Evolutionary conservation across 2,113 vertebrate species (phyloP).

Genomic region (Leucopsar rothschildi): DNA sequence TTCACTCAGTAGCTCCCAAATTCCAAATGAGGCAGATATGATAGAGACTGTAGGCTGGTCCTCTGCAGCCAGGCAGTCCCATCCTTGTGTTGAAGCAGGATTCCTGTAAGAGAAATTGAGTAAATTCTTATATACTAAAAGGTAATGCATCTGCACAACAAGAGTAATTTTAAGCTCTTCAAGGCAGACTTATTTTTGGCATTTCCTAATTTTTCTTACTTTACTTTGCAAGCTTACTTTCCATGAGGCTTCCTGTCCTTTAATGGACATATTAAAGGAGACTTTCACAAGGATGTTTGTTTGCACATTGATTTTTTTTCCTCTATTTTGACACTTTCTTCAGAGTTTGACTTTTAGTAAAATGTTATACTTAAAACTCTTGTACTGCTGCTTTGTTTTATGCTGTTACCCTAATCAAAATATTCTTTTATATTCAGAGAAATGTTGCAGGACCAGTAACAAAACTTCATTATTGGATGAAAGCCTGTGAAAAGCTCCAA

Average conservation of each 20-base stretch:
- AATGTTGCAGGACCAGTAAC: not conserved
- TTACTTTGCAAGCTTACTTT: not conserved
- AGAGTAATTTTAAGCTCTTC: not conserved
- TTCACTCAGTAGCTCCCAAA: not conserved
- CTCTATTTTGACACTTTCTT: not conserved
- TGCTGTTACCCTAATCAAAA: not conserved
- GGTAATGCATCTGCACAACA: not conserved
- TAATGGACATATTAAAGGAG: not conserved
- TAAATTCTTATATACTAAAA: not conserved
- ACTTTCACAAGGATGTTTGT: not conserved
- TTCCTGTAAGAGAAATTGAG: not conserved
- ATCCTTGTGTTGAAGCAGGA: not conserved
- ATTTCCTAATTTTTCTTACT: conserved; percentile 3
- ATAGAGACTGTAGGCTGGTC: not conserved
- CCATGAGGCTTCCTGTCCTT: not conserved
- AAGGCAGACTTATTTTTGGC: not conserved
- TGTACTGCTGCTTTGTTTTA: not conserved
- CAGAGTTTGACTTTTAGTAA: not conserved
- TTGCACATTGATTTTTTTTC: not conserved
- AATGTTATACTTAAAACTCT: not conserved
- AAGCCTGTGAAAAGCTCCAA: not conserved
- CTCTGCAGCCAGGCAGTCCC: not conserved
- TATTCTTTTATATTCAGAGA: not conserved
- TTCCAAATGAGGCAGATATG: not conserved
- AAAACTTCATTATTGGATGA: not conserved